Evolutionary conservation across 1,140 invertebrate species (phyloP).

Genomic region (Papilio aristodemus): DNA sequence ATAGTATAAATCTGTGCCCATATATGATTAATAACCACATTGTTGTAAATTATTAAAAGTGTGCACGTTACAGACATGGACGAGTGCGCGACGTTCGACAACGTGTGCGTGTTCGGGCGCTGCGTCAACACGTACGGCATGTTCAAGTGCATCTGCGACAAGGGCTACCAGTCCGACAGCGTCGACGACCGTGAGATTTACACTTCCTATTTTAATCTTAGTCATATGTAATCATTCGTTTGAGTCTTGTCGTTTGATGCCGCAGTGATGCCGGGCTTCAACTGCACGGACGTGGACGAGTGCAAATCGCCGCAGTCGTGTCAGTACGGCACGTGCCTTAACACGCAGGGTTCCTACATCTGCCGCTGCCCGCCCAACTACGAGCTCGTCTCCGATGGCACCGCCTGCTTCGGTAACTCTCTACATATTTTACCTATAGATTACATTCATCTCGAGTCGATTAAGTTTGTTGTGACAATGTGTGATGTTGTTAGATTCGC

Average conservation of each 20-base stretch:
- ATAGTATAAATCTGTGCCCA: too few relatives aligned
- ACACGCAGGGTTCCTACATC: conserved; percentile 89
- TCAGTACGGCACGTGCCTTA: conserved; percentile 85
- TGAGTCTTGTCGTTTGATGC: background rate
- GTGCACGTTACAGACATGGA: conserved; percentile 89
- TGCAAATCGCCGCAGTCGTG: conserved; percentile 88
- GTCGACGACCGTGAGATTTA: conserved; percentile 79
- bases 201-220: background rate
- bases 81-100: conserved; percentile 90
- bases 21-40: too few relatives aligned
- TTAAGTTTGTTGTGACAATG: background rate
- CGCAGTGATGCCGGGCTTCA: conserved; percentile 80
- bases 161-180: conserved; percentile 88
- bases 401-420: conserved; percentile 76
- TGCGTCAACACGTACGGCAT: conserved; percentile 95
- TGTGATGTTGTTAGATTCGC: conserved; percentile 83
- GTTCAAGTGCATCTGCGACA: conserved; percentile 92
- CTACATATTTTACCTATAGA: background rate
- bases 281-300: conserved; percentile 89
- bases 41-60: too few relatives aligned
- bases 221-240: too few relatives aligned
- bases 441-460: background rate
- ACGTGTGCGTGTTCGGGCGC: conserved; percentile 91
- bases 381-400: conserved; percentile 81
- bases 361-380: conserved; percentile 92